phyloP scores from a whole-genome alignment of 92 coral and sea anemone genomes.

The Umimayanthus chanpuru region DNA sequence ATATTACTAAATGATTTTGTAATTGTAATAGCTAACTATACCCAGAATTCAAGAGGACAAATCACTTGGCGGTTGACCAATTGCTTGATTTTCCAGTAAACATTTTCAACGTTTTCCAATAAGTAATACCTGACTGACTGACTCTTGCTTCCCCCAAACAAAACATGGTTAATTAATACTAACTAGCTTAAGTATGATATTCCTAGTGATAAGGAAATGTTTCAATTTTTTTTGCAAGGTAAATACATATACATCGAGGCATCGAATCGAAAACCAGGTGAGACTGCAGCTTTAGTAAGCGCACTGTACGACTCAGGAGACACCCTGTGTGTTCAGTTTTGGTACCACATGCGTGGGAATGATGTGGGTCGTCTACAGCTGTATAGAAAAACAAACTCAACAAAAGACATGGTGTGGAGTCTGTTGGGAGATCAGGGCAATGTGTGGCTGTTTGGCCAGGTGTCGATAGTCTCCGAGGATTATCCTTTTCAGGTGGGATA shows the following conservation, averaged over 20 bases:
- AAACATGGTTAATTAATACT: not conserved
- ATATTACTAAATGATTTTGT: too few species aligned
- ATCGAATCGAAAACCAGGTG: constrained; percentile 53
- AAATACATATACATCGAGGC: constrained; percentile 75
- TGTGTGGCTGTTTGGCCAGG: constrained; percentile 81
- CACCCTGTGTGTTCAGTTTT: constrained; percentile 69
- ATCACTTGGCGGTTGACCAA: too few species aligned
- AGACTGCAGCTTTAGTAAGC: constrained; percentile 56
- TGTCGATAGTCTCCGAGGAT: not conserved
- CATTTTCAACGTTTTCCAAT: too few species aligned
- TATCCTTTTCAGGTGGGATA: constrained; percentile 26
- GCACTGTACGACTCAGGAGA: constrained; percentile 44
- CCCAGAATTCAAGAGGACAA: too few species aligned
- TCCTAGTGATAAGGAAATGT: not conserved
- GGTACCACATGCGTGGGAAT: constrained; percentile 84
- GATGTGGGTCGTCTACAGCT: constrained; percentile 63
- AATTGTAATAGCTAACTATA: too few species aligned
- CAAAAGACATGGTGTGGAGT: constrained; percentile 61
- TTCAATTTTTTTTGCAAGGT: constrained; percentile 34
- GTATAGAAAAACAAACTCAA: constrained; percentile 43
- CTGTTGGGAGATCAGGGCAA: constrained; percentile 61
- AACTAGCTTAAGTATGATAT: too few species aligned
- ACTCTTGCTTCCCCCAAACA: not conserved
- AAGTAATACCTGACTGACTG: too few species aligned
- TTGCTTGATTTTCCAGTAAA: too few species aligned